Evolutionary conservation across 2,888 invertebrate species (phyloP), one percentile per base, ranked within the genome.

Genomic region (Polyploca ridens): DNA sequence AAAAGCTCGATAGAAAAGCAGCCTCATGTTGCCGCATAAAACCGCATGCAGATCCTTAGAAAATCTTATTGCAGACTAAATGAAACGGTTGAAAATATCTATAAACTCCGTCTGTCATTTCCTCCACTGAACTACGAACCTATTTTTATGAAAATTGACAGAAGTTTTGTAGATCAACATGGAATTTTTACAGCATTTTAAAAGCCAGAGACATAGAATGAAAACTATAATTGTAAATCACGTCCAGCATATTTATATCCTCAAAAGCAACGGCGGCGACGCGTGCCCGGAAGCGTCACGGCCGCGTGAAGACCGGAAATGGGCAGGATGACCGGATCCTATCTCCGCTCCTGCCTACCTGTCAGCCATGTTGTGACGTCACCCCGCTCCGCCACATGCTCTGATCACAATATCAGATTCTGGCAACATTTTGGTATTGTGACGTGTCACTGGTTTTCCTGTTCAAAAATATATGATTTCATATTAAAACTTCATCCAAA

Each of bases 271-370:
- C 90, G 87, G 84, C 87, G 88, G 87, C 91, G 93, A 91, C 92
- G 92, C 91, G 90, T 89, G 91, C 83, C 92, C 93, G 94, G 94
- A 93, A 91, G 93, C 93, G 93, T 92, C 93, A 94, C 91, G 93
- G 91, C 91, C 92, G 93, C 92, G 93, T 94, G 94, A 94, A 94
- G 93, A 93, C 94, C 93, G 94, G 94, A 93, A 93, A 94, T 94
- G 94, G 93, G 86, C 93, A 94, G 93, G 93, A 93, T 94, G 94
- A 93, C 94, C 94, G 94, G 93, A 94, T 93, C 92, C 93, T 93
- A 94, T 94, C 94, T 93, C 91, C 91, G 90, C 90, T 90, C 85
- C 88, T 89, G 89, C 87, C 90, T 90, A 90, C 92, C 92, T 90
- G 89, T 85, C 78, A 80, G 87, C 88, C 92, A 90, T 91, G 91